Base-by-base conservation (phyloP, 1,140 invertebrate genomes). In the Atta cephalotes region DNA sequence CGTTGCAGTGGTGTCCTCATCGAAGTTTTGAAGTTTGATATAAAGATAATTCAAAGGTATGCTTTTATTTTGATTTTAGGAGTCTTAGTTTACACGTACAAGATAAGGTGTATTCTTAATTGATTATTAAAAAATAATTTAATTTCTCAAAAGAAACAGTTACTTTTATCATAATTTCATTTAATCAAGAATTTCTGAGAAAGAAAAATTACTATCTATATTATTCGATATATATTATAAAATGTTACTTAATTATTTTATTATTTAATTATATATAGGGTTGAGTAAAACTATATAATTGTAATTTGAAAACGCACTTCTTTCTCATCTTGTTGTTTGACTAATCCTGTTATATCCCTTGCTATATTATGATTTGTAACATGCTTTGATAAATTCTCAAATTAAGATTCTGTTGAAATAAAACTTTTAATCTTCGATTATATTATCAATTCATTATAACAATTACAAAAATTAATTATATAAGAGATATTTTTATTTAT, bases 1-100 rank as follows among this genome's bases (percentile, higher is more conserved):
- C 66, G 66, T 90, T 35, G 68, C 72, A 87, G 31, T 60, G 72
- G 62, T 89, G 88, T 89, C 72, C 88, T 80, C 79, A 85, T 80
- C 74, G 58, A 87, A 53, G 49, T 74, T 45, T 10, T 66, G 72
- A 84, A 68, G 66, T 85, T 79, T 70, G 66, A 18, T 49, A 16
- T 21, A 45, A 70, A 74, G 25, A 63, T 16, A 35, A 62, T 21
- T 74, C 18, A n/a, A 62, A 63, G 14, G 62, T 60, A 31, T 21
- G 25, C 16, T 56, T 60, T 74, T 3, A 25, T 25, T 16, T 39
- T 12, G 39, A 1, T 60, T 18, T 49, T 49, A 49, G 18, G 9
- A 16, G 3, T 16, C 6, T 60, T 12, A 68, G 2, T 45, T 45
- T 10, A n/a, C 12, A 16, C 49, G 9, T 45, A 45, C 25, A 39